These are phyloP conservation scores for Meleagris gallopavo DNA, from an alignment of 2,113 vertebrate species.

Conservation along the genomic window DNA sequence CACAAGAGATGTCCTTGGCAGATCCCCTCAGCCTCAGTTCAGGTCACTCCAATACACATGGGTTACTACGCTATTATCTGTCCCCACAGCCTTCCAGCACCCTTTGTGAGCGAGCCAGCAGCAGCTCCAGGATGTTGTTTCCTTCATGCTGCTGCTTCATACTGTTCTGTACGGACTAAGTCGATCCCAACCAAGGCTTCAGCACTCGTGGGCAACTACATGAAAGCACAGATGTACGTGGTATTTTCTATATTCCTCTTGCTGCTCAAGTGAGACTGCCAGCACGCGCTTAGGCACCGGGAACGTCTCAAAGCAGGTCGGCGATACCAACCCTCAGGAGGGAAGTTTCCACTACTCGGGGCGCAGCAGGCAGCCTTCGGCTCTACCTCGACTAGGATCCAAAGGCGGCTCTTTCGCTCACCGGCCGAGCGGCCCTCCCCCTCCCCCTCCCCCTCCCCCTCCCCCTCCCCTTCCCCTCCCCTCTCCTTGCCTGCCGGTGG, in stretches of 20 bases:
- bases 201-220: background rate
- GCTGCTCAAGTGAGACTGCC: background rate
- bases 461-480: constrained; percentile 11
- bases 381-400: background rate
- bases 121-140: background rate
- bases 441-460: too few relatives aligned
- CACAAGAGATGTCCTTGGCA: background rate
- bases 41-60: background rate
- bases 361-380: background rate
- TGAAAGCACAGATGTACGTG: rapidly evolving
- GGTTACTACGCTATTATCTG: background rate
- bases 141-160: background rate
- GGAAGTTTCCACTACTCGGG: background rate
- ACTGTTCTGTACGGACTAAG: background rate
- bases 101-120: background rate
- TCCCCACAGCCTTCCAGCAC: background rate
- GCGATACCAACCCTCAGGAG: rapidly evolving
- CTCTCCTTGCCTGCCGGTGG: constrained; percentile 39
- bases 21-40: background rate
- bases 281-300: rapidly evolving
- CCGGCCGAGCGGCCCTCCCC: too few relatives aligned
- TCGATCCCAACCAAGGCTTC: background rate
- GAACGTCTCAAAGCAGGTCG: background rate
- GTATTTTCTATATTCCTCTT: background rate
- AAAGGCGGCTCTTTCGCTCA: rapidly evolving